Percentiles rank a stretch among this genome's conserved stretches.
These are phyloP conservation scores for Petrocephalus sullivani DNA, from an alignment of 2,797 vertebrate genomes.

Conservation along the genomic window DNA sequence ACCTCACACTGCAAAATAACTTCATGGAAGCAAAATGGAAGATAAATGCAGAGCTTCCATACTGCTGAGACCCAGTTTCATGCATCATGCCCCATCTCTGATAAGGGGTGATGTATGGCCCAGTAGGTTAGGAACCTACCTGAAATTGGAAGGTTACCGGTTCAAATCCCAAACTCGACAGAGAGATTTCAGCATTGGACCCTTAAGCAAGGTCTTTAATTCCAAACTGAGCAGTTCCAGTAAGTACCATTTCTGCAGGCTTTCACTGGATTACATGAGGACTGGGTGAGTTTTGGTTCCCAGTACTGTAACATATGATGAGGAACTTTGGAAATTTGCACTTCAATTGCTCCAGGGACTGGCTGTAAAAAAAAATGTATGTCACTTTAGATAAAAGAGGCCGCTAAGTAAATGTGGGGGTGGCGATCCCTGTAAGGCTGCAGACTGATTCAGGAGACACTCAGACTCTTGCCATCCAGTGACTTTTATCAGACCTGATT, in stretches of 20 bases:
- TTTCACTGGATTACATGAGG: not conserved
- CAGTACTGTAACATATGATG: not conserved
- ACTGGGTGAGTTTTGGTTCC: not conserved
- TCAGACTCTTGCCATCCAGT: not conserved
- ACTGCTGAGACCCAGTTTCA: not conserved
- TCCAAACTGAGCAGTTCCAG: not conserved
- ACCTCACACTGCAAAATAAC: too few species aligned
- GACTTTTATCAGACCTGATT: constrained; percentile 57
- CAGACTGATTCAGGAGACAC: not conserved
- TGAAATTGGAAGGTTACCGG: not conserved
- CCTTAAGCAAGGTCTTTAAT: not conserved
- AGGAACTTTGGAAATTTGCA: not conserved
- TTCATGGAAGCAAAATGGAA: not conserved
- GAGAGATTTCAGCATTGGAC: not conserved
- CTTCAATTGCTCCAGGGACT: too few species aligned
- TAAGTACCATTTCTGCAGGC: not conserved
- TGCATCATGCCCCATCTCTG: not conserved
- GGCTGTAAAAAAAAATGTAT: not conserved
- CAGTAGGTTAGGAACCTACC: not conserved
- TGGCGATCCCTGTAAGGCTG: not conserved
- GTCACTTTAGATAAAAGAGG: not conserved
- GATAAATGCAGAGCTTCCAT: not conserved
- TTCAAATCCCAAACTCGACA: not conserved
- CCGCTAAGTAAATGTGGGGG: not conserved
- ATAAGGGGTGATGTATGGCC: not conserved